Evolutionary conservation across 2,113 vertebrate species (phyloP), one percentile per base, ranked within the genome.

Genomic region (Calidris pugnax): DNA sequence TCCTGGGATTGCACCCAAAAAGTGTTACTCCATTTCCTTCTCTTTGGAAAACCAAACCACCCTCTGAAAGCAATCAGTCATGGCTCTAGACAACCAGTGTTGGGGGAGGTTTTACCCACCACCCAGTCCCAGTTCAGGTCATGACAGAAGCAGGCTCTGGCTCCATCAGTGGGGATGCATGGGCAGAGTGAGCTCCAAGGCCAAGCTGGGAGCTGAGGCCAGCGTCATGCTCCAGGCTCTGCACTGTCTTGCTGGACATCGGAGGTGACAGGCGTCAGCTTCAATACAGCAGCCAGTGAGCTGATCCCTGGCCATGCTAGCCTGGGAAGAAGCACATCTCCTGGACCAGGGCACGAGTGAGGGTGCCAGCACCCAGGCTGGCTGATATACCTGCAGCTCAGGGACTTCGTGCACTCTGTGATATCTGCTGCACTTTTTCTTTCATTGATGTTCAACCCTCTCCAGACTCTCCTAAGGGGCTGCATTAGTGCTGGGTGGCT

Each of bases 221-320:
- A 64, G 5, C 0, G 6, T 20, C 50, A 32, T 3, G 30, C 55
- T 63, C 24, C 24, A 30, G 55, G 67, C 33, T 83, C 37, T 48
- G 85, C 37, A 13, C 37, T 43, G 56, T 53, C 43, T 53, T 0
- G 1, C 32, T 0, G 3, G 73, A 48, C 79, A 80, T 80, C 0
- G 0, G 57, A 59, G 50, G 56, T 85, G 85, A 71, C 74, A 71
- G n/a, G 14, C 75, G 62, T 80, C 85, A 71, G 79, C 50, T 91
- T 62, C 2, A 2, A 74, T 79, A 32, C 28, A 51, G 55, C 66
- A 63, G 72, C 27, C 3, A 0, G 60, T 11, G 72, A 73, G 53
- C 47, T 73, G 66, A 87, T 62, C 45, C 51, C 39, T 1, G 6
- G 10, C 37, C 2, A 1, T 0, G 1, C 0, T 3, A 66, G 39